Evolutionary conservation across 2,797 vertebrate genomes (phyloP).

Genomic region (Chloroceryle inda): DNA sequence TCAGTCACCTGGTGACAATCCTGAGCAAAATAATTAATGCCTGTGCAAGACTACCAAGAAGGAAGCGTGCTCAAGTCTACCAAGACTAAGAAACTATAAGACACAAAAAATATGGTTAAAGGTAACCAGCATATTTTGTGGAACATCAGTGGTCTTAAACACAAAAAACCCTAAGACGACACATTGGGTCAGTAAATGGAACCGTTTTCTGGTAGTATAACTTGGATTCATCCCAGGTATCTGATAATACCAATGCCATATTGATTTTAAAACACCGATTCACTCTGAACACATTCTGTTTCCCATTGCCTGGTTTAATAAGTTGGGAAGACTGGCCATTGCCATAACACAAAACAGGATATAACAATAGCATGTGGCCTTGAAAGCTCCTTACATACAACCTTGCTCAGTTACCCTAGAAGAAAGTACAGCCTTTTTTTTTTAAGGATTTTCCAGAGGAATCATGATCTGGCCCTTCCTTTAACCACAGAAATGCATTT

Average conservation of each 20-base stretch:
- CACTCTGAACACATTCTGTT: not conserved
- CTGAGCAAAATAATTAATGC: not conserved
- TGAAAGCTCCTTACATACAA: not conserved
- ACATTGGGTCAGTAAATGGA: not conserved
- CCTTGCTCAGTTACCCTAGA: not conserved
- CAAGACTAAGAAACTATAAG: not conserved
- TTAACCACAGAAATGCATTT: not conserved
- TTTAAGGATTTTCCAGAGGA: not conserved
- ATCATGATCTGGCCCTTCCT: not conserved
- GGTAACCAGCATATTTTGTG: not conserved
- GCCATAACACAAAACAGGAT: not conserved
- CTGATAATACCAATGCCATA: not conserved
- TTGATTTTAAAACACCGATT: not conserved
- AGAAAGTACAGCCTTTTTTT: not conserved
- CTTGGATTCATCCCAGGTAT: not conserved
- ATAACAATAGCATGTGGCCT: not conserved
- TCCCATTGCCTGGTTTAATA: not conserved
- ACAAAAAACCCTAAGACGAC: not conserved
- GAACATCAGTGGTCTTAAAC: accelerated
- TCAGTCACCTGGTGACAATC: not conserved
- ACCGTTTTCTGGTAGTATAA: not conserved
- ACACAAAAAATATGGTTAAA: not conserved
- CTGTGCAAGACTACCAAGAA: not conserved
- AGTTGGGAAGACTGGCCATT: not conserved
- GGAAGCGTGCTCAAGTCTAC: not conserved